These are phyloP conservation scores for Archips crataeganus DNA, from an alignment of 2,888 invertebrate species.

Conservation along the genomic window DNA sequence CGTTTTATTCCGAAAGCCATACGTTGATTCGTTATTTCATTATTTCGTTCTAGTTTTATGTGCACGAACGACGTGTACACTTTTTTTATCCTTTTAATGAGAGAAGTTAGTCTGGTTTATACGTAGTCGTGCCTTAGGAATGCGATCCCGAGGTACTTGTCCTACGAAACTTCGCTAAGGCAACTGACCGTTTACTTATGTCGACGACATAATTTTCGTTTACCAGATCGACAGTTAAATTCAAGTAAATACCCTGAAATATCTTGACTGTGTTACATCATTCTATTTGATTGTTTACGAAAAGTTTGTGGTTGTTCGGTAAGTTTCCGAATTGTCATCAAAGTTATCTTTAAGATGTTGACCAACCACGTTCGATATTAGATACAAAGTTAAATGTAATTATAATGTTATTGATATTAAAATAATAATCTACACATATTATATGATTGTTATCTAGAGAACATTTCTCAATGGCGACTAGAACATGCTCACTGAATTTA, in stretches of 20 bases:
- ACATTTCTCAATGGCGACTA: not conserved
- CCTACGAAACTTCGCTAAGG: slow-evolving; percentile 26
- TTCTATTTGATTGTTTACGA: slow-evolving; percentile 2
- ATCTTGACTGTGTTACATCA: slow-evolving; percentile 34
- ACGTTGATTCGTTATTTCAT: slow-evolving; percentile 26
- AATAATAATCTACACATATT: not conserved
- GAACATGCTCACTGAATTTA: not conserved
- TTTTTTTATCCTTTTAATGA: slow-evolving; percentile 8
- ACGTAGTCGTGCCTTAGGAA: slow-evolving; percentile 21
- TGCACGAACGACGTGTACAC: slow-evolving; percentile 6
- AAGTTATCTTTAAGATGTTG: slow-evolving; percentile 15
- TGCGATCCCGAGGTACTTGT: slow-evolving; percentile 6
- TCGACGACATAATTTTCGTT: slow-evolving; percentile 11
- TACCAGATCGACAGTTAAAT: slow-evolving; percentile 24
- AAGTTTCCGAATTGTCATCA: slow-evolving; percentile 24
- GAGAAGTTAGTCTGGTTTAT: slow-evolving; percentile 19
- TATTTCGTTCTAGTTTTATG: slow-evolving; percentile 29
- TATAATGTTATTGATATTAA: not conserved
- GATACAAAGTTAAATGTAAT: slow-evolving; percentile 1
- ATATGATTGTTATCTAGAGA: not conserved
- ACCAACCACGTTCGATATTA: slow-evolving; percentile 16
- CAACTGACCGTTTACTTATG: not conserved
- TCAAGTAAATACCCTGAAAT: slow-evolving; percentile 24
- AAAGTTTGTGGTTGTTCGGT: slow-evolving; percentile 23
- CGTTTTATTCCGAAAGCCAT: slow-evolving; percentile 17